Conservation (phyloP, 2,888 invertebrate species). For the Pristionchus fissidentatus region DNA sequence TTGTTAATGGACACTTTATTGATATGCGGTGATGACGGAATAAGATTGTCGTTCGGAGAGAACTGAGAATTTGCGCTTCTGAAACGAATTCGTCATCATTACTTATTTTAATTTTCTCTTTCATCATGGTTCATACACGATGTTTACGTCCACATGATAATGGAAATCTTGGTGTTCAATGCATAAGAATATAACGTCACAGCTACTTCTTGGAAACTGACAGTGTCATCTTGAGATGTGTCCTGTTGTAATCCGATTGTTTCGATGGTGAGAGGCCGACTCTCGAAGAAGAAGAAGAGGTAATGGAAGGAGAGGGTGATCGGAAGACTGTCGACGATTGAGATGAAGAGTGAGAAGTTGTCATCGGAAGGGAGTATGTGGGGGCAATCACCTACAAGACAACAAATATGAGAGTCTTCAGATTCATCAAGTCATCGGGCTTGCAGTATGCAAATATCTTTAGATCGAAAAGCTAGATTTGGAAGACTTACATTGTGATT, state of each 20-base stretch:
- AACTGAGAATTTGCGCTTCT: not conserved
- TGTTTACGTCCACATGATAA: too few relatives aligned
- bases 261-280: constrained; percentile 7
- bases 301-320: constrained; percentile 39
- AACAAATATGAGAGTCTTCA: not conserved
- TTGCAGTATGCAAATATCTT: not conserved
- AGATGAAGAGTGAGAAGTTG: not conserved
- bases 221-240: constrained; percentile 33
- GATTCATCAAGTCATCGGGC: too few relatives aligned
- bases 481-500: not conserved
- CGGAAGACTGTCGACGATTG: constrained; percentile 35
- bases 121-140: too few relatives aligned
- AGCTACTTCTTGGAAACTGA: not conserved
- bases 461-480: not conserved
- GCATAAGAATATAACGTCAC: not conserved
- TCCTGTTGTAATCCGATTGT: constrained; percentile 5
- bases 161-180: not conserved
- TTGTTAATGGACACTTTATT: not conserved
- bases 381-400: not conserved
- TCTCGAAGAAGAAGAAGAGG: constrained; percentile 30
- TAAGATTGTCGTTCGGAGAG: not conserved
- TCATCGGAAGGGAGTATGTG: constrained; percentile 18
- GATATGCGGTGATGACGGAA: not conserved
- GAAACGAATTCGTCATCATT: not conserved
- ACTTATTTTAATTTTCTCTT: not conserved